Evolutionary conservation across 2,888 invertebrate species (phyloP), one percentile per base, ranked within the genome.

Genomic region (Brachyopa scutellaris): DNA sequence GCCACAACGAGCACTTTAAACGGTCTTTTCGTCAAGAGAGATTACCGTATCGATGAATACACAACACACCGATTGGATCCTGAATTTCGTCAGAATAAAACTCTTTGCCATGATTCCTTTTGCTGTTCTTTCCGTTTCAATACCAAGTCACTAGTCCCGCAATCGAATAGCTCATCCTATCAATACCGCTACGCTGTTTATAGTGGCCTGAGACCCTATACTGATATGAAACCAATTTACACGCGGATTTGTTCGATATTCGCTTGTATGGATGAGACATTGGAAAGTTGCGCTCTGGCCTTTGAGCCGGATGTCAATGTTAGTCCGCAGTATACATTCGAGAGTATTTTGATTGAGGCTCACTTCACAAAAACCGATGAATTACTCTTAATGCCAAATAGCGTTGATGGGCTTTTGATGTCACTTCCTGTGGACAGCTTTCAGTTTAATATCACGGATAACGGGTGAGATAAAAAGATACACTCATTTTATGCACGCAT

Each of bases 211-310:
- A 88, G 92, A 23, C 87, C 89, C 7, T 91, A 90, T 76, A 84
- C 86, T 8, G 86, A 86, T 0, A 87, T 88, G 7, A 88, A 90
- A 47, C 88, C 89, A 45, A 91, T 90, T 53, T 91, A 90, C 36
- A 77, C 91, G 0, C 90, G 91, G 51, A 87, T 90, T 51, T 92
- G 92, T 84, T 91, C 88, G 1, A 49, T 92, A 1, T 88, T 92
- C 9, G 89, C 91, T 26, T 92, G 92, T 85, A 84, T 76, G 1
- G 86, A 87, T 0, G 45, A 72, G 0, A 45, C 85, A 1, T 77
- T 89, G 3, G 66, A 51, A 17, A 85, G 87, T 2, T 89, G 89
- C 53, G 89, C 87, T 0, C 72, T 80, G 23, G 19, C 85, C 2
- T 83, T 85, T 2, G 38, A 74, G 1, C 80, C 74, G 0, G 72